phyloP scores from a whole-genome alignment of 64 coral and sea anemone species.

The Actinia tenebrosa region DNA sequence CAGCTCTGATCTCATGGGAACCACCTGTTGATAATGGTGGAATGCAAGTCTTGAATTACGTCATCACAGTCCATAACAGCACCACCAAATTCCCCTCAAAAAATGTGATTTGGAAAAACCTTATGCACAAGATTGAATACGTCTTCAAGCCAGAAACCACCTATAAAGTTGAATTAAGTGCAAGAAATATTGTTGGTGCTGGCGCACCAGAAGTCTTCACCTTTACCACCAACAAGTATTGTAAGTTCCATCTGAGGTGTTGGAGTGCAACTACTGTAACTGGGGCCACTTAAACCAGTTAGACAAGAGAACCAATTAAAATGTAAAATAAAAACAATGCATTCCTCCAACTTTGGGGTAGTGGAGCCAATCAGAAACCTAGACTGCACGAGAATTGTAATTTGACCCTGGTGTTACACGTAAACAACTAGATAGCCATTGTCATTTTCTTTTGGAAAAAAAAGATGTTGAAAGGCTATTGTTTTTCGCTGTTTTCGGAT shows the following conservation, averaged over 20 bases:
- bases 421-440: no score
- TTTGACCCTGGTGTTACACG: no score
- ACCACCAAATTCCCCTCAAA: not conserved
- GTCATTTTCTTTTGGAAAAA: no score
- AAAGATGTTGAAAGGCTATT: no score
- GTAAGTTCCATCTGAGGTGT: slow-evolving; percentile 18
- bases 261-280: no score
- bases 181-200: slow-evolving; percentile 2
- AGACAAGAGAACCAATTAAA: no score
- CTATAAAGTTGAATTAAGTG: not conserved
- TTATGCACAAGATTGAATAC: not conserved
- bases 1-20: not conserved
- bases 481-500: no score
- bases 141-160: not conserved
- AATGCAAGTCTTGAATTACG: not conserved
- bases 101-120: not conserved
- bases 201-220: not conserved
- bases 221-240: slow-evolving; percentile 21
- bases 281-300: no score
- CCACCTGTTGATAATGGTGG: slow-evolving; percentile 11
- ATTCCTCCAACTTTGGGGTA: no score
- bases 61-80: not conserved
- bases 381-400: no score
- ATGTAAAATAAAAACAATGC: no score
- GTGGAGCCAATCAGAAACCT: no score